Evolutionary conservation across 2,888 invertebrate genomes (phyloP).

Genomic region (Chesias legatella): DNA sequence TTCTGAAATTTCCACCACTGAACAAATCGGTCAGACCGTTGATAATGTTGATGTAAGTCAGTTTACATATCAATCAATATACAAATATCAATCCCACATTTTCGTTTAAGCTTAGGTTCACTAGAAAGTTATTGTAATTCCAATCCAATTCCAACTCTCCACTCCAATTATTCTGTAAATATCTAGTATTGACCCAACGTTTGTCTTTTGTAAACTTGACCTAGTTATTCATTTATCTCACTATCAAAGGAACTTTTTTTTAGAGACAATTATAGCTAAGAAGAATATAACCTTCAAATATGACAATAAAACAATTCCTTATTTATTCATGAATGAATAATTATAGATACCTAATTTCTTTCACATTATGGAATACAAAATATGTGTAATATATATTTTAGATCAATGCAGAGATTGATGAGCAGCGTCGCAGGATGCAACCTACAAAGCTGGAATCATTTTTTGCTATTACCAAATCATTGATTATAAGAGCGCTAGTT

Average conservation of each 20-base stretch:
- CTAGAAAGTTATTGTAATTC: too few species aligned
- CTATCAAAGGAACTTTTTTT: constrained; percentile 10
- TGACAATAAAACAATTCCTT: too few species aligned
- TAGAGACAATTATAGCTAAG: constrained; percentile 1
- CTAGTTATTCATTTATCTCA: neutral
- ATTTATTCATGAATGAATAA: too few species aligned
- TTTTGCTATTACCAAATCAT: constrained; percentile 90
- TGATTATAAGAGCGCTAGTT: constrained; percentile 92
- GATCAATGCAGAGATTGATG: constrained; percentile 71
- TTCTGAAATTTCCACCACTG: constrained; percentile 21
- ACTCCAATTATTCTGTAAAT: too few species aligned
- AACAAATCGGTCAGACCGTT: constrained; percentile 11
- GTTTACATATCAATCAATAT: neutral
- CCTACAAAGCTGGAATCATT: constrained; percentile 88
- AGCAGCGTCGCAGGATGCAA: constrained; percentile 71
- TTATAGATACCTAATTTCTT: too few species aligned
- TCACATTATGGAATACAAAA: too few species aligned
- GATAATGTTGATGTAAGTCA: constrained; percentile 20
- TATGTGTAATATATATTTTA: constrained; percentile 43
- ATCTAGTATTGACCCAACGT: too few species aligned
- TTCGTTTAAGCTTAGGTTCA: too few species aligned
- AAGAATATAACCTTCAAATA: too few species aligned
- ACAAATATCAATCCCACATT: too few species aligned
- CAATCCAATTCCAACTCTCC: too few species aligned
- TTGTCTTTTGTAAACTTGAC: too few species aligned